Evolutionary conservation across 2,797 vertebrate species (phyloP).

Genomic region (Falco cherrug): DNA sequence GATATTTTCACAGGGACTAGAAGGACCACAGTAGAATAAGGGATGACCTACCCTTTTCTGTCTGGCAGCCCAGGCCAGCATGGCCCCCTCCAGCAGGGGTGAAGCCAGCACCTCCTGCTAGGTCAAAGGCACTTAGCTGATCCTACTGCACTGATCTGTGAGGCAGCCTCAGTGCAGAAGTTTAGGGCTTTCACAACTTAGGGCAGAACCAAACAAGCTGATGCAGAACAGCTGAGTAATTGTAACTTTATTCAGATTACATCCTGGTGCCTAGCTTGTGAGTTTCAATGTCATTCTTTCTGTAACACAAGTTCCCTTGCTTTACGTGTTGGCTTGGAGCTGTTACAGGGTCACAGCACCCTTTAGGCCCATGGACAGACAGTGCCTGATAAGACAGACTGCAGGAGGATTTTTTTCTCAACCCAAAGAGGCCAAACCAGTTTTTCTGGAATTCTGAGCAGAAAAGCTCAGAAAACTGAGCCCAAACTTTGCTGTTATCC

Average conservation of each 20-base stretch:
- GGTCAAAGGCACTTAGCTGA: background rate
- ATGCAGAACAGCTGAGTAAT: background rate
- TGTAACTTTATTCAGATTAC: background rate
- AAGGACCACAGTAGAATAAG: background rate
- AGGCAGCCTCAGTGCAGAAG: background rate
- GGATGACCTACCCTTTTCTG: background rate
- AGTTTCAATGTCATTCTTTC: background rate
- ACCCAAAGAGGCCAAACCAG: background rate
- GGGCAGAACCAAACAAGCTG: background rate
- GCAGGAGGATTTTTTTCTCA: background rate
- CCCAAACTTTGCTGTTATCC: background rate
- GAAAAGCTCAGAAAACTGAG: background rate
- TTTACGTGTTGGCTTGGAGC: background rate
- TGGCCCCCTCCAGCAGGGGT: background rate
- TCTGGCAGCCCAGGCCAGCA: background rate
- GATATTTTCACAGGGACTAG: background rate
- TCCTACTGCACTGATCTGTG: background rate
- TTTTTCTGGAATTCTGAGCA: background rate
- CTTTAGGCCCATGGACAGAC: background rate
- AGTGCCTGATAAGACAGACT: background rate
- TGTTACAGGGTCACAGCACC: background rate
- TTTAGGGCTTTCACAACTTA: background rate
- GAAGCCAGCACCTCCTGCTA: background rate
- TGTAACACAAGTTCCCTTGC: background rate
- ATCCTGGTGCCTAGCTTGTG: accelerated